Percentiles rank a stretch among this genome's conserved stretches.
Evolutionary conservation across 1,140 invertebrate genomes (phyloP).

Genomic region (Gonioctena quinquepunctata): DNA sequence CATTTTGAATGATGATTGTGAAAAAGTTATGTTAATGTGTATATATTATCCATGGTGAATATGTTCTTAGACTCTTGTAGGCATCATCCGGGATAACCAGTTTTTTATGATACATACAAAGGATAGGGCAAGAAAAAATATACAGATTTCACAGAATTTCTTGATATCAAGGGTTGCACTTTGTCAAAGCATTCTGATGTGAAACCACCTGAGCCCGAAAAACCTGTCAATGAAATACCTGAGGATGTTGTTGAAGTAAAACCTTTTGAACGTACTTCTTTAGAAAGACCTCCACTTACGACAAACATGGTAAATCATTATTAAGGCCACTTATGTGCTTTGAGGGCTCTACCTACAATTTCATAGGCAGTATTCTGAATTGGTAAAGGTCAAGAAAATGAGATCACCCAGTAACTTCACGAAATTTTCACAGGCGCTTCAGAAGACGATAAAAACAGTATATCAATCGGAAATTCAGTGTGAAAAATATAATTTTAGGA

Average conservation of each 20-base stretch:
- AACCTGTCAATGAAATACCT: slow-evolving; percentile 60
- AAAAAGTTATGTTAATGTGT: too few species aligned
- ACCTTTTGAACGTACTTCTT: slow-evolving; percentile 57
- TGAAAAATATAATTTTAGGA: too few species aligned
- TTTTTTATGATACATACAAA: slow-evolving; percentile 99
- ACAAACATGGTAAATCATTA: slow-evolving; percentile 61
- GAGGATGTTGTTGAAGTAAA: slow-evolving; percentile 55
- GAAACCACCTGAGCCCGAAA: slow-evolving; percentile 82
- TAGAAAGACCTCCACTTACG: slow-evolving; percentile 74
- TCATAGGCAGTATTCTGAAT: too few species aligned
- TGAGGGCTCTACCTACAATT: too few species aligned
- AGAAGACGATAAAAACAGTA: too few species aligned
- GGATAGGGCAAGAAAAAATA: slow-evolving; percentile 98
- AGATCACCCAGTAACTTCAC: too few species aligned
- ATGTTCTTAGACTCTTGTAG: too few species aligned
- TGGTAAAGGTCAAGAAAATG: too few species aligned
- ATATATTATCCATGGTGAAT: slow-evolving; percentile 20
- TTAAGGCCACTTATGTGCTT: too few species aligned
- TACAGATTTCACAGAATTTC: slow-evolving; percentile 95
- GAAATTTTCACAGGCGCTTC: too few species aligned
- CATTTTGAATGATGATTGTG: background rate
- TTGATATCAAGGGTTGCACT: slow-evolving; percentile 92
- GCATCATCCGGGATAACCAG: slow-evolving; percentile 90
- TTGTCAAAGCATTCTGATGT: slow-evolving; percentile 80
- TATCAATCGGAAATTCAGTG: too few species aligned